Conservation (phyloP, 2,888 invertebrate genomes). For the Metallyticus violacea region DNA sequence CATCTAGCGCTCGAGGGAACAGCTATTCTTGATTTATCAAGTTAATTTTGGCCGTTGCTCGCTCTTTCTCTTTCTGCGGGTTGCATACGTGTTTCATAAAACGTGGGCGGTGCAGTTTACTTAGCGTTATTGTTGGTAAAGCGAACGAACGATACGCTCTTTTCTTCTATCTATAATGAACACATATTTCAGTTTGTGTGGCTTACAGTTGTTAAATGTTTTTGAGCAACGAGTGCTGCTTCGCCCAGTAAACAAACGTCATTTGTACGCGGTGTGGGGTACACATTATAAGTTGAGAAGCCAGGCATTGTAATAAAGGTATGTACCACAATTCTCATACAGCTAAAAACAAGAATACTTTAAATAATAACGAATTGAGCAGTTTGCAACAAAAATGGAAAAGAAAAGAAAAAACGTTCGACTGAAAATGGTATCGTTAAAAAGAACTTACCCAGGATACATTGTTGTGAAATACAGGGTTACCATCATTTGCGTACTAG, state of each 20-base stretch:
- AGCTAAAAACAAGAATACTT: background rate
- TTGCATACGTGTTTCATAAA: background rate
- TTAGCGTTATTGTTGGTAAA: background rate
- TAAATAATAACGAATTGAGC: background rate
- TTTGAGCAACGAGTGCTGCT: too few relatives aligned
- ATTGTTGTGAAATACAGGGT: background rate
- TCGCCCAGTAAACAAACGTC: background rate
- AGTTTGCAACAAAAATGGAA: background rate
- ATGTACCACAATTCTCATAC: background rate
- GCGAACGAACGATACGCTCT: too few relatives aligned
- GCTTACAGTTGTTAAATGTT: background rate
- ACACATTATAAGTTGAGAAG: background rate
- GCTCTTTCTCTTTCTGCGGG: too few relatives aligned
- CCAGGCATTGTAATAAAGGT: background rate
- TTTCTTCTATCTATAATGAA: background rate
- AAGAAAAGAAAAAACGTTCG: background rate
- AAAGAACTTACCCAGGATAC: background rate
- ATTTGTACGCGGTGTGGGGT: background rate
- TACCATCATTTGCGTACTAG: background rate
- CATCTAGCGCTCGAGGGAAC: background rate
- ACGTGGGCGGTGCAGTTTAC: background rate
- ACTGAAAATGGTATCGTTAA: background rate
- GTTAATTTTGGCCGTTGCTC: background rate
- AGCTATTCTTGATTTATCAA: background rate
- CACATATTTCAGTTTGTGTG: background rate